Conservation (phyloP, 1,140 invertebrate genomes). For the Neodiprion fabricii region DNA sequence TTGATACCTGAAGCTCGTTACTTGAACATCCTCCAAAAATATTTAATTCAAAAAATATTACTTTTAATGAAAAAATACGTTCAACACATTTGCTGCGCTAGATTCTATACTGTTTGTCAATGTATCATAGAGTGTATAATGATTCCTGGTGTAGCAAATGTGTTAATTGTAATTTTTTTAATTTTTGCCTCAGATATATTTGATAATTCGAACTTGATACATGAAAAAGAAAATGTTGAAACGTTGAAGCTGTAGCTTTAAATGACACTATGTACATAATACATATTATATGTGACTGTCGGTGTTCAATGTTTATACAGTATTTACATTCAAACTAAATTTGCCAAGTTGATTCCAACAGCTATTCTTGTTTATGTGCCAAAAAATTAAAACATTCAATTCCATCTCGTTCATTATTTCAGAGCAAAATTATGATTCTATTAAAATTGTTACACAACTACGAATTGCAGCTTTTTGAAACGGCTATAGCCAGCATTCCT, state of each 20-base stretch:
- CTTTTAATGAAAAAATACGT: not conserved
- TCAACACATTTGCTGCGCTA: not conserved
- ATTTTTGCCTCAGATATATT: not conserved
- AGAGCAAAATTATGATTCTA: not conserved
- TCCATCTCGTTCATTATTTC: too few species aligned
- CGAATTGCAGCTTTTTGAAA: too few species aligned
- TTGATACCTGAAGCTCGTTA: conserved; percentile 31
- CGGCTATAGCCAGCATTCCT: not conserved
- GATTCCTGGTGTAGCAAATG: too few species aligned
- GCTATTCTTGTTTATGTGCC: not conserved
- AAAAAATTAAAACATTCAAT: not conserved
- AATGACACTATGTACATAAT: not conserved
- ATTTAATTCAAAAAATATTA: not conserved
- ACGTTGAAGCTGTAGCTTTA: not conserved
- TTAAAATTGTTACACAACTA: not conserved
- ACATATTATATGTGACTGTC: not conserved
- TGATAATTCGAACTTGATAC: not conserved
- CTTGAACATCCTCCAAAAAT: conserved; percentile 8
- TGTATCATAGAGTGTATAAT: too few species aligned
- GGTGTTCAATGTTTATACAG: not conserved
- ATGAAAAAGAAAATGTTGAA: not conserved
- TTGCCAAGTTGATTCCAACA: not conserved
- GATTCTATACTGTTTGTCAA: too few species aligned
- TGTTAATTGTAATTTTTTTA: not conserved
- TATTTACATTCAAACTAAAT: not conserved